Percentiles rank a stretch among this genome's conserved stretches.
Conservation (phyloP, 2,888 invertebrate genomes). For the Serrognathus titanus region DNA sequence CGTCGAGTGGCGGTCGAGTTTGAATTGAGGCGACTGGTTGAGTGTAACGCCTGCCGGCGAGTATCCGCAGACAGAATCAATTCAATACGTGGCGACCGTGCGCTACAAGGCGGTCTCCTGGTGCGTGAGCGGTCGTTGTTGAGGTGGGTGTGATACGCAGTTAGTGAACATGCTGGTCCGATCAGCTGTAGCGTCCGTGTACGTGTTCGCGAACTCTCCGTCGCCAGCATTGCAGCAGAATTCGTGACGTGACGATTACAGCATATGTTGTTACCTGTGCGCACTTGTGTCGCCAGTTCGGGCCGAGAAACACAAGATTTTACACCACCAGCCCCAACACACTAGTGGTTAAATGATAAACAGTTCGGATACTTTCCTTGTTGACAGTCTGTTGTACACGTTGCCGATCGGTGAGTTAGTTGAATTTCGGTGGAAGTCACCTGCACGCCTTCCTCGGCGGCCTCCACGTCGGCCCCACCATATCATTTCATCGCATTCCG, state of each 20-base stretch:
- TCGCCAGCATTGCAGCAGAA: constrained; percentile 8
- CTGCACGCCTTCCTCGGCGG: constrained; percentile 20
- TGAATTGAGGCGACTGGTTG: too few relatives aligned
- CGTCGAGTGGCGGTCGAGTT: too few relatives aligned
- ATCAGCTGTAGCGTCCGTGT: constrained; percentile 12
- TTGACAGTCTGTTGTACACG: constrained; percentile 44
- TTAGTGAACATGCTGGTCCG: constrained; percentile 16
- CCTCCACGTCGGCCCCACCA: constrained; percentile 20
- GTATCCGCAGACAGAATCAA: too few relatives aligned
- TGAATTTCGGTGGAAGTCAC: constrained; percentile 8
- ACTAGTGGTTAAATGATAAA: constrained; percentile 39
- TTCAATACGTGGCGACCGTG: constrained; percentile 20
- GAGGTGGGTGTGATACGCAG: constrained; percentile 19
- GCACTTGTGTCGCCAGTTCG: not conserved
- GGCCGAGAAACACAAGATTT: not conserved
- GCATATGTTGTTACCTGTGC: constrained; percentile 20
- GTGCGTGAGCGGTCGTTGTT: constrained; percentile 17
- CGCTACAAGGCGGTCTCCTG: constrained; percentile 15
- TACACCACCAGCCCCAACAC: too few relatives aligned
- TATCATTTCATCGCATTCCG: constrained; percentile 13
- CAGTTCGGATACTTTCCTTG: constrained; percentile 42
- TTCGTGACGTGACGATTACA: constrained; percentile 12
- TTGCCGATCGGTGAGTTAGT: constrained; percentile 43
- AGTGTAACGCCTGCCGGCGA: too few relatives aligned
- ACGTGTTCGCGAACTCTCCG: constrained; percentile 9